Evolutionary conservation across 2,797 vertebrate species (phyloP).

Genomic region (Mustela erminea): DNA sequence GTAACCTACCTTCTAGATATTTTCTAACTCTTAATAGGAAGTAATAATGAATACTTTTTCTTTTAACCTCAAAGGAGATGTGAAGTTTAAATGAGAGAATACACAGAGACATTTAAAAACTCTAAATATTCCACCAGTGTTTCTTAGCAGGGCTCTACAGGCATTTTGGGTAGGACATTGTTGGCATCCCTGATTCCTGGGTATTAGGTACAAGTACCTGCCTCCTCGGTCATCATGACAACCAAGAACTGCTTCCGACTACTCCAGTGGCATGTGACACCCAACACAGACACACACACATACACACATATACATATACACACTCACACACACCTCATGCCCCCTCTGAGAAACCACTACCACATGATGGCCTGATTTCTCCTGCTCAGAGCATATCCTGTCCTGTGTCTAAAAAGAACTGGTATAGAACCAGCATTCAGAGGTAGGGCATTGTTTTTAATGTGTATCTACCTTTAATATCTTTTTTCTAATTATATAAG

Average conservation of each 20-base stretch:
- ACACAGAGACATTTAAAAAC: neutral
- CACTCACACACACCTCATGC: rapidly evolving
- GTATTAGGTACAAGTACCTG: neutral
- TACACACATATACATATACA: no score
- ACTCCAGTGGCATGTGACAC: neutral
- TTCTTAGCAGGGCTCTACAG: neutral
- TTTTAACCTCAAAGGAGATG: neutral
- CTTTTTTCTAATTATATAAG: conserved; percentile 14
- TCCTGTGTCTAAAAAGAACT: neutral
- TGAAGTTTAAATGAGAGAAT: neutral
- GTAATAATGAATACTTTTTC: neutral
- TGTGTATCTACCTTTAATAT: conserved; percentile 45
- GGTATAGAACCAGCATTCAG: neutral
- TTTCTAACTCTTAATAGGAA: neutral
- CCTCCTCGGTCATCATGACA: neutral
- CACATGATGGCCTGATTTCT: neutral
- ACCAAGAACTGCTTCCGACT: neutral
- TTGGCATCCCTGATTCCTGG: neutral
- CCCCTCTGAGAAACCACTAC: neutral
- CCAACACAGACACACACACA: neutral
- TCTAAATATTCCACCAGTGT: neutral
- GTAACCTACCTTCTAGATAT: neutral
- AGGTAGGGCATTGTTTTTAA: neutral
- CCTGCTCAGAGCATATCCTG: neutral
- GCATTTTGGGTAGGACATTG: neutral